phyloP scores from a whole-genome alignment of 2,797 vertebrate species.

The Sarcoramphus papa region DNA sequence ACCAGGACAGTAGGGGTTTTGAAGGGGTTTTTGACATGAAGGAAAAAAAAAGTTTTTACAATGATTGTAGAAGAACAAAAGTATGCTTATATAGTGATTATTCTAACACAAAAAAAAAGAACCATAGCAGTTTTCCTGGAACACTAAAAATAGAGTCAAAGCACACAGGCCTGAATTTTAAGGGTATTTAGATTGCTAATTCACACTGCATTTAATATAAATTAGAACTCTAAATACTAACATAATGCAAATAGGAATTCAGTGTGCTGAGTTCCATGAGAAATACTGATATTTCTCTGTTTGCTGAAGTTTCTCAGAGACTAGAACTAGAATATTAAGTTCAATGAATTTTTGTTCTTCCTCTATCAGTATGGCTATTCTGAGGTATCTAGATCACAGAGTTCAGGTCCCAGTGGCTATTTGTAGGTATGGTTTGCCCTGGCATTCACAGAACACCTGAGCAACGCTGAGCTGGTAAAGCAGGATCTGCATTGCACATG shows the following conservation, averaged over 20 bases:
- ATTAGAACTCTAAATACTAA: background rate
- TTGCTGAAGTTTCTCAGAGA: background rate
- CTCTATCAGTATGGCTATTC: background rate
- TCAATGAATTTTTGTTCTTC: background rate
- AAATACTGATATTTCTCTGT: background rate
- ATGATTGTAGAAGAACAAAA: background rate
- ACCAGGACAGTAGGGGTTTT: background rate
- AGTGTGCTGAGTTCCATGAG: background rate
- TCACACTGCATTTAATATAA: background rate
- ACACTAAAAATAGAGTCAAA: background rate
- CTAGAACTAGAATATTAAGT: background rate
- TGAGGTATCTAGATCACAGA: background rate
- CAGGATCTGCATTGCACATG: background rate
- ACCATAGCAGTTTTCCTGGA: background rate
- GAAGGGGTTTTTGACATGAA: background rate
- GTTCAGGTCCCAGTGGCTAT: background rate
- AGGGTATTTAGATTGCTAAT: background rate
- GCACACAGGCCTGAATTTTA: background rate
- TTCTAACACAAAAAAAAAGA: background rate
- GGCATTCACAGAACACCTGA: background rate
- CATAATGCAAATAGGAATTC: background rate
- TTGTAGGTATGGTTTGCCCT: background rate
- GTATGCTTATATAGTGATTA: background rate
- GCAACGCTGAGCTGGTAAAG: background rate
- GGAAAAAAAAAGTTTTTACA: background rate